Evolutionary conservation across 2,113 vertebrate genomes (phyloP).

Genomic region (Hydrochoerus hydrochaeris): DNA sequence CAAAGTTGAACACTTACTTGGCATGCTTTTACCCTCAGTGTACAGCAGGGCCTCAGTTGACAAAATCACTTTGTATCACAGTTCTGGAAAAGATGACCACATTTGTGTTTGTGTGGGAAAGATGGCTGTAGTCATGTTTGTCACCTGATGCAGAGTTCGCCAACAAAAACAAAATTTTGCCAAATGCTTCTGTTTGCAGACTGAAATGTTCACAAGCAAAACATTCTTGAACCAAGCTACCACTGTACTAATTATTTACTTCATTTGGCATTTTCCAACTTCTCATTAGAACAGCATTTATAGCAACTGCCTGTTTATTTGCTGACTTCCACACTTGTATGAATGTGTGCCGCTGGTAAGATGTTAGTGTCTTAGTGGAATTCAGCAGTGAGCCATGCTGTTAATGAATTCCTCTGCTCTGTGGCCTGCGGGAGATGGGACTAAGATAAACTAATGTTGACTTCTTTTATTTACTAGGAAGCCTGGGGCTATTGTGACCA

Average conservation of each 20-base stretch:
- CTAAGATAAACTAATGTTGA: background rate
- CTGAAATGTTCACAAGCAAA: background rate
- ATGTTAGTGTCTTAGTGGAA: background rate
- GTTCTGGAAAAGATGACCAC: background rate
- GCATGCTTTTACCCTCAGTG: background rate
- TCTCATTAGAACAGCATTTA: background rate
- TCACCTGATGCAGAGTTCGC: no score
- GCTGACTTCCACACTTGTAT: background rate
- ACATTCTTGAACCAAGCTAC: background rate
- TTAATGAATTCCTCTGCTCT: background rate
- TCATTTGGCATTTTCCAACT: conserved; percentile 1
- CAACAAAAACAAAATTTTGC: background rate
- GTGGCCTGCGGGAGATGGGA: background rate
- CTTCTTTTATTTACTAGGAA: conserved; percentile 14
- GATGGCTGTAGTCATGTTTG: background rate
- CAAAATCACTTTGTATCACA: background rate
- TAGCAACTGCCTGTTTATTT: background rate
- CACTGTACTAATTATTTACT: background rate
- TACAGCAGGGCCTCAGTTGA: background rate
- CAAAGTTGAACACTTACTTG: background rate
- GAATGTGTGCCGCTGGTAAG: background rate
- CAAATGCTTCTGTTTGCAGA: background rate
- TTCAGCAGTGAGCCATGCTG: background rate
- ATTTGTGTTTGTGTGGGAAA: background rate
- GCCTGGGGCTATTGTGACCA: background rate